Conservation (phyloP, 2,113 vertebrate species). For the Archocentrus centrarchus region DNA sequence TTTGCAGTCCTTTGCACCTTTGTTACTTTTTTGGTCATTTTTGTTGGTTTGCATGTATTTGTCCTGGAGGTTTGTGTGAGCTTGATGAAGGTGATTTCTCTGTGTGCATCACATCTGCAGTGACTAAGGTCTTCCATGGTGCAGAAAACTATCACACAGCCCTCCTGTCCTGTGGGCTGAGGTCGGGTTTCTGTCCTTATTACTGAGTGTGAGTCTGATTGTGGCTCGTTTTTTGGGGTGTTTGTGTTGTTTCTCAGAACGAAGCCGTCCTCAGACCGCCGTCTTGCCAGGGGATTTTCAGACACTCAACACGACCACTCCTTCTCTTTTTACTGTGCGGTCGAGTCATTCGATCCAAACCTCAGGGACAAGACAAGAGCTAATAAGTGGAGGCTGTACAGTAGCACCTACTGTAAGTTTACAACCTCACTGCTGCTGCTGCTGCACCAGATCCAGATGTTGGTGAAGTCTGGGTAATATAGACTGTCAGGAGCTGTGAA, state of each 20-base stretch:
- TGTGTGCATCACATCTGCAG: background rate
- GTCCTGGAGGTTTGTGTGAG: background rate
- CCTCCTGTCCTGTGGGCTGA: background rate
- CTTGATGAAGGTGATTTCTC: background rate
- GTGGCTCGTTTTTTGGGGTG: constrained; percentile 26
- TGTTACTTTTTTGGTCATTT: background rate
- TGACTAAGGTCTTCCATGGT: background rate
- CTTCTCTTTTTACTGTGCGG: constrained; percentile 64
- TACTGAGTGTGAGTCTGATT: constrained; percentile 18
- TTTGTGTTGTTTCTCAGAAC: constrained; percentile 37
- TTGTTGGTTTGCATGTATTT: background rate
- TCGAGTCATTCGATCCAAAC: constrained; percentile 72
- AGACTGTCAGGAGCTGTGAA: constrained; percentile 57
- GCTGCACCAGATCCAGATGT: constrained; percentile 58
- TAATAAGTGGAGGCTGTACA: constrained; percentile 71
- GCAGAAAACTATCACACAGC: background rate
- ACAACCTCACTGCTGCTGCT: constrained; percentile 33
- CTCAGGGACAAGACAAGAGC: constrained; percentile 65
- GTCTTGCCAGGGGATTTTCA: constrained; percentile 66
- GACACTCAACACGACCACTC: constrained; percentile 41
- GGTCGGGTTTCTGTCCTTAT: background rate
- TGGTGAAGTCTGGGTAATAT: constrained; percentile 62
- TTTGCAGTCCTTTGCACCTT: background rate
- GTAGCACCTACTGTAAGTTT: constrained; percentile 67
- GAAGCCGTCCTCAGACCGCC: constrained; percentile 29